Evolutionary conservation across 2,113 vertebrate genomes (phyloP), one percentile per base, ranked within the genome.

Genomic region (Platysternon megacephalum): DNA sequence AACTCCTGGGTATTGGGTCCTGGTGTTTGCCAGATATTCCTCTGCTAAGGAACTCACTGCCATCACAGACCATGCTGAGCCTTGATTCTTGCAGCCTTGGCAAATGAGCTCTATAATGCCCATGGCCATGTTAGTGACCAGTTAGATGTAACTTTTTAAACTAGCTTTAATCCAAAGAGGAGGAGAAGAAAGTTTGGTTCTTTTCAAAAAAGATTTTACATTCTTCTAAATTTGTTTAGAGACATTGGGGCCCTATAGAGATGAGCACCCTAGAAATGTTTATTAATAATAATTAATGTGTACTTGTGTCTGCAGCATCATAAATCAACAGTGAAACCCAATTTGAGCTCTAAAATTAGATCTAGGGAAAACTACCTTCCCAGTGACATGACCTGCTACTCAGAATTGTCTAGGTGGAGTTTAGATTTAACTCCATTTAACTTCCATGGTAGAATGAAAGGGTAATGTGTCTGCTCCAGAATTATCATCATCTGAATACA

Each of bases 51-150:
- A 19, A n/a, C 6, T 21, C 35, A 68, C 35, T 68, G 65, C 65
- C 65, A n/a, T n/a, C 65, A 68, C 35, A 52, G 58, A 80, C 39
- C 46, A 89, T 82, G 88, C 79, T 8, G 51, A 88, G 26, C 35
- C n/a, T 90, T 89, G 44, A 8, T 90, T 90, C 84, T 93, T 94
- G 82, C 80, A 94, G 76, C 58, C 91, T 65, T 94, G 88, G 68
- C 84, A 96, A 89, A 93, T 93, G 91, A 89, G 68, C 91, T 90
- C 76, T 93, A 91, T 91, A 56, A 81, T 0, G 1, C 39, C 83
- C n/a, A 86, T 81, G 35, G 12, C 82, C 39, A 4, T 58, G 42
- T 29, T 94, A 53, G 72, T 84, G 53, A 91, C 84, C 68, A 92
- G 58, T 49, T 76, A 48, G 86, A 85, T 52, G 82, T 91, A 96